Conservation (phyloP, 2,113 vertebrate species). For the Centropus unirufus region DNA sequence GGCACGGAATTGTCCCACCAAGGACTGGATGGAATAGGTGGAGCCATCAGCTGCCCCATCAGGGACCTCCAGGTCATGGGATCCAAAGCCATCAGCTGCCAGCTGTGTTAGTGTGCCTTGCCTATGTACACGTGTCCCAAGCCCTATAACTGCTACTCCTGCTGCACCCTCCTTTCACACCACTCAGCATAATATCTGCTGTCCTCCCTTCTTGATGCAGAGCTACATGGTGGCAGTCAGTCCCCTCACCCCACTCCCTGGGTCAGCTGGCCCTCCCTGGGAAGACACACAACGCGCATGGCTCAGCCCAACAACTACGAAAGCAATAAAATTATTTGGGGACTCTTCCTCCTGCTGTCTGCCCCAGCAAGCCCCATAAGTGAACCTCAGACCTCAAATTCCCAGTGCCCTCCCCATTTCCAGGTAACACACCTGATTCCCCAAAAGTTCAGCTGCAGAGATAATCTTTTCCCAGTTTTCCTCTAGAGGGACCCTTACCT, state of each 20-base stretch:
- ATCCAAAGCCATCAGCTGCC: not conserved
- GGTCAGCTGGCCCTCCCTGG: not conserved
- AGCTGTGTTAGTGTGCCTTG: not conserved
- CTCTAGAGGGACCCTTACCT: constrained; percentile 68
- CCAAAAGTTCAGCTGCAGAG: constrained; percentile 14
- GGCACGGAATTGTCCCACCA: rapidly evolving
- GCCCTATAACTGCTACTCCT: not conserved
- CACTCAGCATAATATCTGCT: not conserved
- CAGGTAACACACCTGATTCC: not conserved
- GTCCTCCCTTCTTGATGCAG: not conserved
- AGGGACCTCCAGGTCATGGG: not conserved
- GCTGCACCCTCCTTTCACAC: not conserved
- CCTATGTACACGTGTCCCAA: not conserved
- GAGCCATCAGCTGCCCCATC: not conserved
- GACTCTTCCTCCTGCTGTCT: not conserved
- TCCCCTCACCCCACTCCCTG: rapidly evolving
- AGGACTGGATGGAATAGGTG: not conserved
- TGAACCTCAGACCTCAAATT: not conserved
- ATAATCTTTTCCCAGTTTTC: constrained; percentile 61
- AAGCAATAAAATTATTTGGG: not conserved
- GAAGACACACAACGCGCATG: rapidly evolving
- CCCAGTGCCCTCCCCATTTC: not conserved
- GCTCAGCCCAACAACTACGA: not conserved
- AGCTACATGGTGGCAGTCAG: rapidly evolving
- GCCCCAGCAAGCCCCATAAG: not conserved